phyloP scores from a whole-genome alignment of 2,797 vertebrate species.

The Onychomys torridus region DNA sequence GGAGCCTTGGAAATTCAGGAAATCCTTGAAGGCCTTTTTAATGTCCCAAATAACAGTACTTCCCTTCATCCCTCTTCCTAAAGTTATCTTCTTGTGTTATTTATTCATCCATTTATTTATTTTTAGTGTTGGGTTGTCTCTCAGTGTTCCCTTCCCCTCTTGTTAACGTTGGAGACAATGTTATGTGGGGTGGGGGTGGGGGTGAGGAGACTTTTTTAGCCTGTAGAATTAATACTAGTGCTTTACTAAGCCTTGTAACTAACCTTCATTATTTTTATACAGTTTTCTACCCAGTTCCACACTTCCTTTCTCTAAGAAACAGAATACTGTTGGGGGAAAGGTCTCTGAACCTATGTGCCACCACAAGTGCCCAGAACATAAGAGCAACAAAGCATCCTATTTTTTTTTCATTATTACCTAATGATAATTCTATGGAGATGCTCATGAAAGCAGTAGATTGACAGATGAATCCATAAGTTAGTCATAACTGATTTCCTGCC shows the following conservation, averaged over 20 bases:
- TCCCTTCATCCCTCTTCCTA: not conserved
- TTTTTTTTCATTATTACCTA: conserved; percentile 28
- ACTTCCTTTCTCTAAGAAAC: not conserved
- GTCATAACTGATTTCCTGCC: conserved; percentile 38
- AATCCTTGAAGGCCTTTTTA: not conserved
- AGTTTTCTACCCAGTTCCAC: not conserved
- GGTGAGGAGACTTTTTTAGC: not conserved
- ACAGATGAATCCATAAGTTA: conserved; percentile 3
- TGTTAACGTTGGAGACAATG: not conserved
- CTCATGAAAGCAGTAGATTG: conserved; percentile 51
- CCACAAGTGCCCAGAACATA: conserved; percentile 61
- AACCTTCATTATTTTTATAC: not conserved
- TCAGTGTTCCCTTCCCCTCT: not conserved
- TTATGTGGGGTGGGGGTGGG: not conserved
- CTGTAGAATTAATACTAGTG: not conserved
- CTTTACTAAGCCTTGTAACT: not conserved
- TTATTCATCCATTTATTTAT: not conserved
- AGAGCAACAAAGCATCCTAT: not conserved
- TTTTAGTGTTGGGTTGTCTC: not conserved
- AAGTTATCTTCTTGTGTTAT: not conserved
- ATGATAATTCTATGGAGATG: not conserved
- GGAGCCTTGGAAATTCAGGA: not conserved
- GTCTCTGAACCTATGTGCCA: conserved; percentile 71
- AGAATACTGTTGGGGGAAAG: conserved; percentile 35
- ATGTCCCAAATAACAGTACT: not conserved